Percentiles rank a stretch among this genome's conserved stretches.
Conservation (phyloP, 64 coral and sea anemone genomes). For the Catalaphyllia jardinei region DNA sequence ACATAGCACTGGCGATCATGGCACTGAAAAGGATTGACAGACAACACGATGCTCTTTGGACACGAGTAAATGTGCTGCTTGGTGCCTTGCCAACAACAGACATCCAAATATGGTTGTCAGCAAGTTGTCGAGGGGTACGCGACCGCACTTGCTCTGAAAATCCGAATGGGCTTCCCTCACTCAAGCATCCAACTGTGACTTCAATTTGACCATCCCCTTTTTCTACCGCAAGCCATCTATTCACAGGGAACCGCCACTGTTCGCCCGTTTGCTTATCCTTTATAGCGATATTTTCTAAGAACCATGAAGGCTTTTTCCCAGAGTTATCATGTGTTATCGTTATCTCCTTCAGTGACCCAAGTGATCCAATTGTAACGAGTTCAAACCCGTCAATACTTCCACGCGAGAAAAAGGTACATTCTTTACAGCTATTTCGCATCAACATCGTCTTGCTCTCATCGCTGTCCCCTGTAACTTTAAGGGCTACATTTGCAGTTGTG, state of each 20-base stretch:
- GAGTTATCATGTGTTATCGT: conserved; percentile 46
- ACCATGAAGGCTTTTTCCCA: conserved; percentile 32
- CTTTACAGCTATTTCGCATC: not conserved
- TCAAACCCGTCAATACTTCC: conserved; percentile 25
- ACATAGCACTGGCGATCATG: conserved; percentile 61
- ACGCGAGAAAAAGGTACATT: not conserved
- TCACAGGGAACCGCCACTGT: conserved; percentile 6
- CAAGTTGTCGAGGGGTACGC: not conserved
- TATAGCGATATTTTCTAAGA: conserved; percentile 10
- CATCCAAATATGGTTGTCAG: conserved; percentile 41
- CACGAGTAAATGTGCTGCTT: conserved; percentile 46
- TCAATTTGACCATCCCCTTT: conserved; percentile 57
- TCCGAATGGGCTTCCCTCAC: not conserved
- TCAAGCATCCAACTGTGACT: not conserved
- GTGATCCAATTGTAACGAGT: not conserved
- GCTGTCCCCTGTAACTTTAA: not conserved
- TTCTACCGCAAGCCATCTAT: conserved; percentile 45
- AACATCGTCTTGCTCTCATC: not conserved
- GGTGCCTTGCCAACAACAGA: conserved; percentile 31
- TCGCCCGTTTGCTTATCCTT: conserved; percentile 30
- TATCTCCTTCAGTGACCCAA: not conserved
- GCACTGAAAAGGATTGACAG: conserved; percentile 34
- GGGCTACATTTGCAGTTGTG: conserved; percentile 34
- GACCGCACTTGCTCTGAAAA: conserved; percentile 3
- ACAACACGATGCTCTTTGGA: conserved; percentile 58